Evolutionary conservation across 2,797 vertebrate species (phyloP).

Genomic region (Rhinophrynus dorsalis): DNA sequence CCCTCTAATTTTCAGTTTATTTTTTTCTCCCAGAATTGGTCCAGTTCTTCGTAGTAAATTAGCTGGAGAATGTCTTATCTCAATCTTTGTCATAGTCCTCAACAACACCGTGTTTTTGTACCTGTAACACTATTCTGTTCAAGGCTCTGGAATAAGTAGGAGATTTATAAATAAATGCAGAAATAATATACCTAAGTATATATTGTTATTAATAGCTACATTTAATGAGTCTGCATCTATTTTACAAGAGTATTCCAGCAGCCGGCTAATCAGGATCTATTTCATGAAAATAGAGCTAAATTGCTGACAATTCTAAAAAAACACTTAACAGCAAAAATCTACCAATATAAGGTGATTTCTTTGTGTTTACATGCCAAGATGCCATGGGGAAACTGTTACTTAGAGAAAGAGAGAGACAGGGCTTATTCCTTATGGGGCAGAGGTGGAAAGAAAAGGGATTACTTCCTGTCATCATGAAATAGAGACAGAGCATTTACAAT

Average conservation of each 20-base stretch:
- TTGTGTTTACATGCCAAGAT: conserved; percentile 22
- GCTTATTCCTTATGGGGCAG: conserved; percentile 36
- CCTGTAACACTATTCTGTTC: too few relatives aligned
- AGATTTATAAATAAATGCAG: background rate
- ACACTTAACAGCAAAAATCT: conserved; percentile 20
- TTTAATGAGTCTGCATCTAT: background rate
- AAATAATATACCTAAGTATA: background rate
- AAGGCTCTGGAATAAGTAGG: too few relatives aligned
- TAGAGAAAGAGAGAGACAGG: conserved; percentile 16
- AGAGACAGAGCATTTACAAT: background rate
- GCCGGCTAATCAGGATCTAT: conserved; percentile 3
- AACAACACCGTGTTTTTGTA: too few relatives aligned
- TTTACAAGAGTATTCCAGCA: background rate
- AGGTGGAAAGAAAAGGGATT: conserved; percentile 29
- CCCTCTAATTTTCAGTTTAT: too few relatives aligned
- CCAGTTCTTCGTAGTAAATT: too few relatives aligned
- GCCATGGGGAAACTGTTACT: conserved; percentile 30
- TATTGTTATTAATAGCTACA: background rate
- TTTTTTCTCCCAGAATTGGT: too few relatives aligned
- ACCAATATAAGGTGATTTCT: conserved; percentile 17
- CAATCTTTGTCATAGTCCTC: too few relatives aligned
- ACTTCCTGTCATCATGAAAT: conserved; percentile 13
- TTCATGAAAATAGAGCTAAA: conserved; percentile 13
- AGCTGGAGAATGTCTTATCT: too few relatives aligned
- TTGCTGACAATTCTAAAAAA: conserved; percentile 21